Evolutionary conservation across 2,797 vertebrate genomes (phyloP), one percentile per base, ranked within the genome.

Genomic region (Denticeps clupeoides): DNA sequence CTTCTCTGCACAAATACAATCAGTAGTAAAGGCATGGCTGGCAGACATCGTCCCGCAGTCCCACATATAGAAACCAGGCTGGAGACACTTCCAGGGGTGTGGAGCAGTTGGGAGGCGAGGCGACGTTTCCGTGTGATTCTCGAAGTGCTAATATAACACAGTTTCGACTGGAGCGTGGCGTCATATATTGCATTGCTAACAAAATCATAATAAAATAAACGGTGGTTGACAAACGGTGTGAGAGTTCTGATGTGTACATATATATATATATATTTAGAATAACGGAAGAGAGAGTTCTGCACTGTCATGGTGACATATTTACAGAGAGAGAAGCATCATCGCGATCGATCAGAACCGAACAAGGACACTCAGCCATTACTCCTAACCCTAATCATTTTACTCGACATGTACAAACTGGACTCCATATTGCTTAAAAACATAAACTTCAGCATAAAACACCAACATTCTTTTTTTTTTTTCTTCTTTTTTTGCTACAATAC

Each of bases 391-490:
- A 69, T 74, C 70, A 82, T 79, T 65, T 78, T 69, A 71, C 75
- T 72, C 73, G 80, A 85, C 78, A 69, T 63, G 74, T 79, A 87
- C 78, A 78, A 72, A 82, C 74, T 76, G 70, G 84, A 76, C 75
- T 82, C 78, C 82, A 82, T 88, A 84, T 91, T 90, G 86, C 87
- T 88, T 82, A 70, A 82, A 79, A 88, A 87, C 83, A 82, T 81
- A 80, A 75, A 69, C 71, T 79, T 74, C 75, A 67, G 78, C 70
- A 79, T 66, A 78, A 80, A 81, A 75, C 66, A 85, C 78, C 83
- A 84, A 85, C 75, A 84, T 82, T 70, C 71, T 74, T 42, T 18
- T 53, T 16, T 49, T 16, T 19, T 41, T 45, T 49, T 43, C 48
- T 16, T 16, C 25, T 41, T 22, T 28, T 68, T 56, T 13, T 47